Evolutionary conservation across 2,888 invertebrate species (phyloP), one percentile per base, ranked within the genome.

Genomic region (Troilus luridus): DNA sequence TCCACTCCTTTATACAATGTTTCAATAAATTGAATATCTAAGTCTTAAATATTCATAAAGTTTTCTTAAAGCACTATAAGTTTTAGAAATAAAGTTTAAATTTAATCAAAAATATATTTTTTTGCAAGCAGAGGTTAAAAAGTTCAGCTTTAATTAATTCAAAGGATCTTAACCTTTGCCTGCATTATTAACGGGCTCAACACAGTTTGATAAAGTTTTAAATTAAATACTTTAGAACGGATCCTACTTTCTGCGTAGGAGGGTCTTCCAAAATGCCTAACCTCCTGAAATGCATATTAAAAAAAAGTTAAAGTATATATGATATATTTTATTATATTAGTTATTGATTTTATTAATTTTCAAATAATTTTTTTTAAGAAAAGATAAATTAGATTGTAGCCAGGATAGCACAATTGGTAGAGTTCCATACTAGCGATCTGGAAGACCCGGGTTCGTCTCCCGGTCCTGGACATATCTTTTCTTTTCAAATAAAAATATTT

Each of bases 141-240:
- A 77, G 72, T 77, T 77, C 19, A 77, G 41, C 27, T 77, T 77
- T 77, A 77, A 77, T 77, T 77, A 77, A 77, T 41, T 77, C 72
- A 77, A 77, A 77, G 72, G 72, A 77, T 27, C 41, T 41, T 41
- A 41, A 77, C 17, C 72, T 77, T 77, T 77, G 72, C 72, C 72
- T 77, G 72, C 27, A 77, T 77, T 77, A 77, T 77, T 77, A 77
- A 77, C 72, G 72, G 72, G 41, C 72, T 77, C 72, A 41, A 77
- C 72, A 77, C 72, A 77, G 72, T 27, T 77, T 77, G 41, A 77
- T 77, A 77, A 77, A 77, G 72, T 77, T 77, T 77, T 77, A 77
- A 77, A 77, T 77, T 77, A 77, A 77, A 77, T 41, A 27, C 72
- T 77, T 77, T 77, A 77, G 72, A 77, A 77, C 41, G 72, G 72